phyloP scores from a whole-genome alignment of 2,888 invertebrate genomes.

The Iselma pallidipennis region DNA sequence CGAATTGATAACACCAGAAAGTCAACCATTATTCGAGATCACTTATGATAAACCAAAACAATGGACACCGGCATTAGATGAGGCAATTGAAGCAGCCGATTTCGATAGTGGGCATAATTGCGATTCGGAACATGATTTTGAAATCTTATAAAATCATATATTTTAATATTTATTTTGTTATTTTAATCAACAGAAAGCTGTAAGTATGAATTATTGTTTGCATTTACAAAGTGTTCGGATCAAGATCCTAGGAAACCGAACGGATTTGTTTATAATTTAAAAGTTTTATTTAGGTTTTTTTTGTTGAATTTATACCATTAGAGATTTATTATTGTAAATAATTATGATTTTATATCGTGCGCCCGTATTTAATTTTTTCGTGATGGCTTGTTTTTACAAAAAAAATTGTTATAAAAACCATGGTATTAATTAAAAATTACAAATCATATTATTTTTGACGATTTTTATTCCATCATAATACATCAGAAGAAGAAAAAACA shows the following conservation, averaged over 20 bases:
- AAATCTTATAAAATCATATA: constrained; percentile 77
- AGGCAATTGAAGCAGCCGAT: constrained; percentile 56
- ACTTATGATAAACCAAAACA: constrained; percentile 75
- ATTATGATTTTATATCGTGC: background rate
- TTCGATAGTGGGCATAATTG: constrained; percentile 65
- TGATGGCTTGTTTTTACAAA: background rate
- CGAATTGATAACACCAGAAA: constrained; percentile 68
- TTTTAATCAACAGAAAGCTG: constrained; percentile 36
- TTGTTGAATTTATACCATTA: background rate
- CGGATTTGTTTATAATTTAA: too few relatives aligned
- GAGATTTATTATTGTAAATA: background rate
- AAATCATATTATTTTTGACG: background rate
- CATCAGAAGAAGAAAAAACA: constrained; percentile 8
- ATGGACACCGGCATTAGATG: constrained; percentile 67
- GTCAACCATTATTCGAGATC: constrained; percentile 86
- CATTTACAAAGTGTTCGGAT: background rate
- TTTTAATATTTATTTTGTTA: too few relatives aligned
- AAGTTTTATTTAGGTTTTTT: background rate
- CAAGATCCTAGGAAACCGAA: background rate
- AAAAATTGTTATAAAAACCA: too few relatives aligned
- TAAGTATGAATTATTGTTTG: too few relatives aligned
- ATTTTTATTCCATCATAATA: background rate
- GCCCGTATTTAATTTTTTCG: background rate
- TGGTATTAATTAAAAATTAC: background rate
- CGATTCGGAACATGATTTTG: constrained; percentile 83